Base-by-base conservation (phyloP, 2,797 vertebrate genomes). In the Cetoscarus ocellatus region DNA sequence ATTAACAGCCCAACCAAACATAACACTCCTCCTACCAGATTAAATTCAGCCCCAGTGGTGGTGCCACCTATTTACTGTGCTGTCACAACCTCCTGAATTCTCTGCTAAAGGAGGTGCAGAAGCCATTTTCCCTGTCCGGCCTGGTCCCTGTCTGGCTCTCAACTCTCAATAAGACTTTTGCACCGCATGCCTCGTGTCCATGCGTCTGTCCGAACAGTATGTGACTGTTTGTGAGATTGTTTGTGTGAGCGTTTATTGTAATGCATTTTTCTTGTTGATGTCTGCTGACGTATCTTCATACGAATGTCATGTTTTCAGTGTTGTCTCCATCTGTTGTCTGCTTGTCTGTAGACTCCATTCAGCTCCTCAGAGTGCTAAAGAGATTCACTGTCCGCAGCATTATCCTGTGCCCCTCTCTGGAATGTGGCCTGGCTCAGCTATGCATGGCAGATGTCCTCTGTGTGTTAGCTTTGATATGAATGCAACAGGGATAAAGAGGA, bases 391-490 rank as follows among this genome's bases (percentile, higher is more conserved):
- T 91, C 74, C 88, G 78, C 84, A 79, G 71, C 80, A 68, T 76
- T 78, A 66, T 86, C 77, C 73, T 72, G 70, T 87, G 73, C 85
- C 72, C 75, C 67, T 64, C 63, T 81, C 77, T 89, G 87, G 84
- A 93, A 91, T 93, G 89, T 88, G 80, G 83, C 86, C 85, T 80
- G 75, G 82, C 85, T 86, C 77, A 79, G 88, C 88, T 81, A 61
- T 92, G 92, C 92, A 93, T 93, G 92, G 86, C 91, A 87, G 82
- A 86, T 88, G 88, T 92, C 88, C 62, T 89, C 69, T 85, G 45
- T 87, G 79, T 86, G 71, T 86, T 88, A 73, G 82, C 73, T 82
- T 84, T 83, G 43, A 79, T 87, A 83, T 74, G 68, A 87, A 83
- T 85, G 84, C 77, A 86, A 83, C 73, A 82, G 72, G 73, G 76